These are phyloP conservation scores for Shinisaurus crocodilurus DNA, from an alignment of 2,113 vertebrate genomes.

Conservation along the genomic window DNA sequence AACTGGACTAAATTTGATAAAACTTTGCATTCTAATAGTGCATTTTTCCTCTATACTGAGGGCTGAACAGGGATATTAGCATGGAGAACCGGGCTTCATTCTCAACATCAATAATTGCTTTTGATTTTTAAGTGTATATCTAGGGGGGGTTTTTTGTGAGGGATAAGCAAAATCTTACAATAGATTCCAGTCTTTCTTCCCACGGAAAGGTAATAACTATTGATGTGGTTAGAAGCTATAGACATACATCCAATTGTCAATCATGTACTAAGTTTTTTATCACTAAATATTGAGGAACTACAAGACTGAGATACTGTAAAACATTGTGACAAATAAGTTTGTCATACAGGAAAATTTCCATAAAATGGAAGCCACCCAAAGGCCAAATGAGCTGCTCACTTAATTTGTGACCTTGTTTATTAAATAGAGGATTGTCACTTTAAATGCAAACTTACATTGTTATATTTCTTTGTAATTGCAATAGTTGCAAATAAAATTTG, in stretches of 20 bases:
- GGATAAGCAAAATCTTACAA: slow-evolving; percentile 35
- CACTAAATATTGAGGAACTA: slow-evolving; percentile 42
- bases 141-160: slow-evolving; percentile 14
- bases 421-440: slow-evolving; percentile 88
- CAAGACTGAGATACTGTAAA: slow-evolving; percentile 34
- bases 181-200: slow-evolving; percentile 24
- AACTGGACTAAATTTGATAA: slow-evolving; percentile 77
- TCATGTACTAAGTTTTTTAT: slow-evolving; percentile 61
- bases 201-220: slow-evolving; percentile 9
- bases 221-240: slow-evolving; percentile 39
- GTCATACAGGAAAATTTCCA: slow-evolving; percentile 43
- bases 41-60: slow-evolving; percentile 62
- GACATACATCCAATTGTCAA: slow-evolving; percentile 34
- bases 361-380: slow-evolving; percentile 52
- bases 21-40: slow-evolving; percentile 77
- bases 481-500: slow-evolving; percentile 92
- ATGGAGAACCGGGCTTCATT: slow-evolving; percentile 51
- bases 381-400: slow-evolving; percentile 58
- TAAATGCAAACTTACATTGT: slow-evolving; percentile 83
- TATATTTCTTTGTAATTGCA: slow-evolving; percentile 91
- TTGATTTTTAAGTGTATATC: slow-evolving; percentile 36
- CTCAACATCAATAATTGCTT: slow-evolving; percentile 54
- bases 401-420: slow-evolving; percentile 70
- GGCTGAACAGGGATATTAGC: slow-evolving; percentile 52
- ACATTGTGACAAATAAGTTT: slow-evolving; percentile 31